Evolutionary conservation across 2,888 invertebrate species (phyloP), one percentile per base, ranked within the genome.

Genomic region (Caenorhabditis parvicauda): DNA sequence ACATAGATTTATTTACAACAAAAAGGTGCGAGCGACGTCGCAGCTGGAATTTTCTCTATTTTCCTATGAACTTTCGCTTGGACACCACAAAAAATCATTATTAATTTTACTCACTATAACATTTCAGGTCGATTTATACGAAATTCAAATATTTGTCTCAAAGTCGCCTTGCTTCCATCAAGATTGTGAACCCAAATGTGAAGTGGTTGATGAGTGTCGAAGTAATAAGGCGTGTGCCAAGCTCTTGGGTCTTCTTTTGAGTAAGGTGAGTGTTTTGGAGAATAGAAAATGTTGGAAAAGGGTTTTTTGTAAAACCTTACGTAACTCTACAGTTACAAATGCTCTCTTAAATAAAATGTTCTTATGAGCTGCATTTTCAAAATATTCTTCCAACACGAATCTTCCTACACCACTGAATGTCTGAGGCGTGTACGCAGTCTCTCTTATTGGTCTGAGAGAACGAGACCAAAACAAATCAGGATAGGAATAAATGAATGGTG

Each of bases 161-260:
- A 81, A 81, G 57, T 75, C 74, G 25, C 81, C 81, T 3, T 81
- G 81, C 54, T 81, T 81, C 65, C 81, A 81, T 67, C 81, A 81
- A 49, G 81, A 81, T 60, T 81, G 81, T 54, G 81, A 81, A 46
- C 81, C 81, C 0, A 78, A 77, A 44, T 81, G 81, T 46, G 81
- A 81, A 59, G 81, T 81, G 5, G 78, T 81, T 6, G 81, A 81
- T 45, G 81, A 81, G 60, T 81, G 81, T 59, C 74, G 68, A 49
- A 72, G 72, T 39, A 81, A 81, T 52, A 81, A 81, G 43, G 72
- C 72, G 12, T 81, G 81, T 46, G 80, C 81, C 3, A 81, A 81
- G 50, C 59, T 81, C 29, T 56, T 81, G 9, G 81, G 81, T 29
- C 58, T 81, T 14, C 64, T 81, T 22, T 54, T 81, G 25, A 75